Percentiles rank a stretch among this genome's conserved stretches.
These are phyloP conservation scores for Drosophila sucinea DNA, from an alignment of 1,140 invertebrate genomes.

Conservation along the genomic window DNA sequence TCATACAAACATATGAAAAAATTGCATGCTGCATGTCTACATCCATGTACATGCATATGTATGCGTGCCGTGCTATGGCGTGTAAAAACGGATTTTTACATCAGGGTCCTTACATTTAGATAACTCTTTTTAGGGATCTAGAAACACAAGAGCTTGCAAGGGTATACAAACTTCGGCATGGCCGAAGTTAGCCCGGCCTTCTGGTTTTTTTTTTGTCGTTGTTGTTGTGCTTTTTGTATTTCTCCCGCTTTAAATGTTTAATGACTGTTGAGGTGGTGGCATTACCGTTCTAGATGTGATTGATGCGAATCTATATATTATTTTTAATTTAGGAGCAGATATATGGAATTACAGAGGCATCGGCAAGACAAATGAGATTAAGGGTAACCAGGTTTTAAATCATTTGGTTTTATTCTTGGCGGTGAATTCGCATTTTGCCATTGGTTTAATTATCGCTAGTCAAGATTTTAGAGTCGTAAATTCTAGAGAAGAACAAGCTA, in stretches of 20 bases:
- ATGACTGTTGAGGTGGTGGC: slow-evolving; percentile 2
- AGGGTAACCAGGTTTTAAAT: slow-evolving; percentile 49
- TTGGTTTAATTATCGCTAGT: slow-evolving; percentile 72
- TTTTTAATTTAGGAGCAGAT: slow-evolving; percentile 26
- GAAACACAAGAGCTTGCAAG: too few relatives aligned
- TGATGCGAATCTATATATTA: slow-evolving; percentile 7
- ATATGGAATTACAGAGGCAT: slow-evolving; percentile 44
- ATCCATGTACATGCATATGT: too few relatives aligned
- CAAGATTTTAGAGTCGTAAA: slow-evolving; percentile 70
- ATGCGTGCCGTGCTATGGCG: too few relatives aligned
- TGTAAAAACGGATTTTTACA: too few relatives aligned
- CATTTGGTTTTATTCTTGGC: slow-evolving; percentile 68
- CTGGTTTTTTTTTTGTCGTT: background rate
- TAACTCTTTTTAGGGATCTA: too few relatives aligned
- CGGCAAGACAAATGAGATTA: slow-evolving; percentile 45
- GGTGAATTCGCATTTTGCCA: slow-evolving; percentile 28
- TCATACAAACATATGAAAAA: too few relatives aligned
- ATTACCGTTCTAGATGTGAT: background rate
- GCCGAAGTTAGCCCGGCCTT: too few relatives aligned
- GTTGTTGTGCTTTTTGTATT: too few relatives aligned
- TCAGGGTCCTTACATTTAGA: too few relatives aligned
- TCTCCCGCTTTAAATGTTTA: background rate
- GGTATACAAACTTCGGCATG: too few relatives aligned
- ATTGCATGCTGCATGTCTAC: too few relatives aligned
- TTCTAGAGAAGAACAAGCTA: slow-evolving; percentile 50